phyloP scores from a whole-genome alignment of 2,113 vertebrate genomes.

The Callionymus lyra region DNA sequence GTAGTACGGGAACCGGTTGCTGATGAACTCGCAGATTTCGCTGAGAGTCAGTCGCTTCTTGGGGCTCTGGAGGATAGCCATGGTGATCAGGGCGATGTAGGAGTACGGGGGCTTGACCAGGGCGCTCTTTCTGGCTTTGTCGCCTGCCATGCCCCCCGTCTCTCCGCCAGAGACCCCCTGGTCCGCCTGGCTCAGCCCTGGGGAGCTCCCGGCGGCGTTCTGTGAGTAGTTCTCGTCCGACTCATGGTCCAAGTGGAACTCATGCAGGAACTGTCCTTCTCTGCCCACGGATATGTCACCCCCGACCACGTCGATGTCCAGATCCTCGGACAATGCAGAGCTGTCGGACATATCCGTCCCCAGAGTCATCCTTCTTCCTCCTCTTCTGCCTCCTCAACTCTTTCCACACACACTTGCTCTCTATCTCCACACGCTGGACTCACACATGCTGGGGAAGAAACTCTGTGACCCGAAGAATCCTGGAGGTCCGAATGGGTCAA shows the following conservation, averaged over 20 bases:
- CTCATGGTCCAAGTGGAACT: conserved; percentile 71
- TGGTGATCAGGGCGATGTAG: conserved; percentile 93
- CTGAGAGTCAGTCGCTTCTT: conserved; percentile 91
- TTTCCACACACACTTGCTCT: conserved; percentile 23
- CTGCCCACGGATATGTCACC: conserved; percentile 74
- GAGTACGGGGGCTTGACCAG: conserved; percentile 86
- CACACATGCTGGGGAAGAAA: conserved; percentile 39
- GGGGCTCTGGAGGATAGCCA: conserved; percentile 94
- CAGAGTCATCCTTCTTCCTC: conserved; percentile 73
- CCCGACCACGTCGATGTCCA: conserved; percentile 93
- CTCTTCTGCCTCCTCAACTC: conserved; percentile 35
- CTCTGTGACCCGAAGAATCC: conserved; percentile 33
- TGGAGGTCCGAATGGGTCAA: conserved; percentile 10
- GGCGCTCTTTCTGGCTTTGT: conserved; percentile 75
- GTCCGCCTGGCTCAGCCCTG: conserved; percentile 59
- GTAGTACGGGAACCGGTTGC: conserved; percentile 90
- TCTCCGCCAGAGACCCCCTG: conserved; percentile 51
- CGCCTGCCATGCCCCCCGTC: conserved; percentile 49
- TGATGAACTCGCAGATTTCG: conserved; percentile 97
- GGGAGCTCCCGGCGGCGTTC: conserved; percentile 62
- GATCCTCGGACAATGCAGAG: conserved; percentile 78
- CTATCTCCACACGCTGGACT: conserved; percentile 33
- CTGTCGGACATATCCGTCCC: conserved; percentile 80
- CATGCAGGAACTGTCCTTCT: conserved; percentile 67
- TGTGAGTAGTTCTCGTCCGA: conserved; percentile 72